Evolutionary conservation across 1,140 invertebrate species (phyloP), one percentile per base, ranked within the genome.

Genomic region (Capitella teleta): DNA sequence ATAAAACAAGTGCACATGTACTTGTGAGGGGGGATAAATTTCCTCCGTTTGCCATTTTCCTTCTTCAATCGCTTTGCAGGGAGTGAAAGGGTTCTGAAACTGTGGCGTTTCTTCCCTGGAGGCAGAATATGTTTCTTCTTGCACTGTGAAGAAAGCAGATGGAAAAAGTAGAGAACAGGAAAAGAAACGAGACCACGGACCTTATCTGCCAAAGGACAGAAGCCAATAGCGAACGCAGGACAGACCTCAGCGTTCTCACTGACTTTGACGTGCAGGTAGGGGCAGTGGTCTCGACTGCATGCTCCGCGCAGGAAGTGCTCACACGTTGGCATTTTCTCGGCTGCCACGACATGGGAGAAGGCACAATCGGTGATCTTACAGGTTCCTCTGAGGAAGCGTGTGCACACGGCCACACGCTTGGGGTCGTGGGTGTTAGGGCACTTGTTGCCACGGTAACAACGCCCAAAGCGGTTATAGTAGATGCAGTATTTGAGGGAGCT

Each of bases 261-360:
- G 18, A 92, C 80, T 72, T 90, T 90, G 1, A 92, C 85, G 70
- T 95, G 90, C 2, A 85, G 71, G 70, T 92, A 95, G 0, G 85
- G 85, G 63, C 91, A 95, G 45, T 77, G 63, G 38, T 83, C 82
- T 52, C 81, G 79, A 14, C 75, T 78, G 68, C 91, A 95, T 18
- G 79, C 77, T 2, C 87, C 87, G 58, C 83, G 79, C 41, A 93
- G 73, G 69, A 84, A 95, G 67, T 84, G 92, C 54, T 82, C 83
- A 72, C 91, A 95, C 0, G 85, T 86, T 1, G 89, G 87, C 86
- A 94, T 90, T 74, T 93, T 93, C 57, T 89, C 84, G 18, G 80
- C 76, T 6, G 79, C 80, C 12, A 87, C 71, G 58, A 87, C 81
- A 61, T 95, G 90, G 4, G 88, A 92, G 45, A 93, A 78, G 45